Percentiles rank a stretch among this genome's conserved stretches.
These are phyloP conservation scores for Drosophila pallidifrons DNA, from an alignment of 1,140 invertebrate genomes.

Conservation along the genomic window DNA sequence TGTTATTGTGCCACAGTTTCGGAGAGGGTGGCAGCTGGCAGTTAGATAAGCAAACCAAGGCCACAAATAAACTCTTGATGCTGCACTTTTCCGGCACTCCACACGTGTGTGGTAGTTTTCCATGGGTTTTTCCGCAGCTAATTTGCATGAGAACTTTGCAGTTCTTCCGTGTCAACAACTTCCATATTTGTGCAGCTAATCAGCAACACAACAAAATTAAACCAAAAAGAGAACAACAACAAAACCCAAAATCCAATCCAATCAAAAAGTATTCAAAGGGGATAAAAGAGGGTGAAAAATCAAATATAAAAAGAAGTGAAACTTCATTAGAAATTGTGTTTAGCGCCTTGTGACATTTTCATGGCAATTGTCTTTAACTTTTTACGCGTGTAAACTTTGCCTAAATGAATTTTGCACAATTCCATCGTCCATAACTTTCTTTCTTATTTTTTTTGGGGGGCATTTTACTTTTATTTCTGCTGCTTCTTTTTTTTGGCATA, in stretches of 20 bases:
- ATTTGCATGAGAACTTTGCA: slow-evolving; percentile 66
- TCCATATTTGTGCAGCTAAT: slow-evolving; percentile 56
- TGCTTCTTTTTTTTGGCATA: slow-evolving; percentile 49
- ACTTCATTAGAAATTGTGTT: slow-evolving; percentile 61
- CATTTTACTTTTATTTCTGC: slow-evolving; percentile 47
- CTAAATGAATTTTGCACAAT: slow-evolving; percentile 69
- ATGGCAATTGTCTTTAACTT: slow-evolving; percentile 63
- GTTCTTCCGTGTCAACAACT: slow-evolving; percentile 18
- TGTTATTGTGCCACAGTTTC: slow-evolving; percentile 26
- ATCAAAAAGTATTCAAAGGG: slow-evolving; percentile 40
- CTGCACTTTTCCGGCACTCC: slow-evolving; percentile 31
- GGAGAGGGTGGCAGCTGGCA: slow-evolving; percentile 28
- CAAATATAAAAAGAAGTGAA: slow-evolving; percentile 1
- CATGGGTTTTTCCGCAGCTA: slow-evolving; percentile 5
- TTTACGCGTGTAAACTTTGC: slow-evolving; percentile 64
- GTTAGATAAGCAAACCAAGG: slow-evolving; percentile 18
- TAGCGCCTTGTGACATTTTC: slow-evolving; percentile 36
- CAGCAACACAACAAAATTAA: slow-evolving; percentile 46
- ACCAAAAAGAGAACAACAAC: slow-evolving; percentile 36
- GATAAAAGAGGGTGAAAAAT: slow-evolving; percentile 14
- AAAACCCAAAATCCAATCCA: slow-evolving; percentile 48
- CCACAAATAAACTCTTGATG: slow-evolving; percentile 21
- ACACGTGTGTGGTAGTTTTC: slow-evolving; percentile 31
- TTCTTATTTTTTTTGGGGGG: background rate
- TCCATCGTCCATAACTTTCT: slow-evolving; percentile 21